Evolutionary conservation across 2,888 invertebrate genomes (phyloP).

Genomic region (Oxystoma pomonae): DNA sequence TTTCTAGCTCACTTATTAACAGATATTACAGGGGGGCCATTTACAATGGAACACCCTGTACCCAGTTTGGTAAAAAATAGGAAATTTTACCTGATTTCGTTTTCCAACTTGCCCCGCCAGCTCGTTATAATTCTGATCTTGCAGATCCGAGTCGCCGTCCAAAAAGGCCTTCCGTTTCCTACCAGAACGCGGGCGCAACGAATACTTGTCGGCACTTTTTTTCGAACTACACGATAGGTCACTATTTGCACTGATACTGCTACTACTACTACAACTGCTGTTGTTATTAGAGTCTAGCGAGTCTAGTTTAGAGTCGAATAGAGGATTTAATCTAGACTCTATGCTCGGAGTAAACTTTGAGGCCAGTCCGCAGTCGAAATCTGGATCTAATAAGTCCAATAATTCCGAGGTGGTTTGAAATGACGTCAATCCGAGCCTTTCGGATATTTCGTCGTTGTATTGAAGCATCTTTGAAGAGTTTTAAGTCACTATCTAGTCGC

Average conservation of each 20-base stretch:
- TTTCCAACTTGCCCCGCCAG: background rate
- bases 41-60: too few species aligned
- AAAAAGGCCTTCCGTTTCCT: slow-evolving; percentile 30
- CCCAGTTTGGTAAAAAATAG: too few species aligned
- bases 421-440: slow-evolving; percentile 39
- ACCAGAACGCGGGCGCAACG: slow-evolving; percentile 42
- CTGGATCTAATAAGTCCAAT: background rate
- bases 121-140: background rate
- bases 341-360: background rate
- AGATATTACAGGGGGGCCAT: too few species aligned
- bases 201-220: slow-evolving; percentile 44
- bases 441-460: slow-evolving; percentile 42
- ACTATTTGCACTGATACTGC: slow-evolving; percentile 1
- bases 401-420: background rate
- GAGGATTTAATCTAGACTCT: background rate
- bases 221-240: slow-evolving; percentile 5
- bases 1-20: too few species aligned
- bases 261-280: slow-evolving; percentile 32
- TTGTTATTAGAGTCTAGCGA: slow-evolving; percentile 45
- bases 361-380: background rate
- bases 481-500: too few species aligned
- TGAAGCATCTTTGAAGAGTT: too few species aligned
- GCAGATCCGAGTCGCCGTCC: slow-evolving; percentile 11
- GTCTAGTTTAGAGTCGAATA: slow-evolving; percentile 30
- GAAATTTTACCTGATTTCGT: background rate